phyloP scores from a whole-genome alignment of 2,113 vertebrate genomes.

The Falcunculus frontatus region DNA sequence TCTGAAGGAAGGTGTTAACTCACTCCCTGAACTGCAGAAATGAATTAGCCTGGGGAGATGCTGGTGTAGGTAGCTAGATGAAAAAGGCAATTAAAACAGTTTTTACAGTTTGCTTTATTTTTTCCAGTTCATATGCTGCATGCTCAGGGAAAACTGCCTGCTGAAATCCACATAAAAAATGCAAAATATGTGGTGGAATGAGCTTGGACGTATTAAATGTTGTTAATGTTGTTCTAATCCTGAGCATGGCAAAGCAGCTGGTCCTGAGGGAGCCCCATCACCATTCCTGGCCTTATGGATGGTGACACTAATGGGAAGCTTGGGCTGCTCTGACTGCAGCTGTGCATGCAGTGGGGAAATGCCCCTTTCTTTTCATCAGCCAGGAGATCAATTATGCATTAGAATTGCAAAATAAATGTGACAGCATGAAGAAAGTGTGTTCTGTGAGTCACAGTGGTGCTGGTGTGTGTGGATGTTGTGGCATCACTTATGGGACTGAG shows the following conservation, averaged over 20 bases:
- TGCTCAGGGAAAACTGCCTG: neutral
- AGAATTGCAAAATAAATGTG: neutral
- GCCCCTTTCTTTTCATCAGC: neutral
- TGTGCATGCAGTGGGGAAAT: neutral
- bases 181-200: neutral
- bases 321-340: neutral
- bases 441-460: neutral
- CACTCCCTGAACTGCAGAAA: neutral
- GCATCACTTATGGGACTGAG: neutral
- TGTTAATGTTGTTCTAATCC: neutral
- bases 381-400: conserved; percentile 8
- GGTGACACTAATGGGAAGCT: conserved; percentile 26
- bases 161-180: conserved; percentile 3
- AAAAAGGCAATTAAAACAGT: neutral
- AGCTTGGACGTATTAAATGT: neutral
- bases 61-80: neutral
- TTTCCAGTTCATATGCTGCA: neutral
- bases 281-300: neutral
- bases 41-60: neutral
- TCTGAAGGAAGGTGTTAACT: neutral
- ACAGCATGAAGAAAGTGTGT: neutral
- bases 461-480: neutral
- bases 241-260: neutral
- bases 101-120: neutral
- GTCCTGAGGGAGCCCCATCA: neutral